Base-by-base conservation (phyloP, 1,140 invertebrate genomes). In the Formica selysi region DNA sequence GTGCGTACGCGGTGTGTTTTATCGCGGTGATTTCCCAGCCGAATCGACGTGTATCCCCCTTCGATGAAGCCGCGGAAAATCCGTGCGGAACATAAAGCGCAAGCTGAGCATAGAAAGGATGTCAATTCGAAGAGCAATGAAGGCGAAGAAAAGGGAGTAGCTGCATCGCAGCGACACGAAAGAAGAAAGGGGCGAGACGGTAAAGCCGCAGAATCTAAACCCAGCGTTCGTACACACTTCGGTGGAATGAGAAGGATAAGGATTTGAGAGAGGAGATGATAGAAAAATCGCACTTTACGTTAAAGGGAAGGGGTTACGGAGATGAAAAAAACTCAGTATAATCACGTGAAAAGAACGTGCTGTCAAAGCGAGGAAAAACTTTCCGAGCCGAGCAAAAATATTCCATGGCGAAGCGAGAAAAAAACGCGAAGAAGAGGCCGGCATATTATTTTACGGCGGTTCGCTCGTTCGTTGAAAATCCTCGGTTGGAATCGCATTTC, bases 241-340 rank as follows among this genome's bases (percentile, higher is more conserved):
- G 54, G 13, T 57, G 68, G 54, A 71, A 62, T 59, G 68, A 61
- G 57, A 61, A 61, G 38, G 38, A 41, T 73, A 81, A 61, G 68
- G 26, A 73, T 36, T 68, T 6, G 48, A 59, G 64, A 22, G 11
- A 44, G 54, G 29, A 73, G 38, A 74, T 83, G 79, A 83, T 74
- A 48, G 54, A 83, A 57, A 83, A 83, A 83, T 41, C 68, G 54
- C 36, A 70, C 54, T 36, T 83, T 83, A 41, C 54, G 68, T 70
- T 57, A 54, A 22, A 22, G 22, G 26, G 16, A 19, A 13, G 67
- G 79, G 61, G 44, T 83, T 48, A 11, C 38, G 7, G 29, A 57
- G 68, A 62, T 73, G 44, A 71, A 3, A 73, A 83, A 70, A 73
- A 19, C 29, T 22, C n/a, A 41, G 29, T 26, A 26, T 10, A 41